Evolutionary conservation across 2,797 vertebrate species (phyloP), one percentile per base, ranked within the genome.

Genomic region (Sebastes iracundus): DNA sequence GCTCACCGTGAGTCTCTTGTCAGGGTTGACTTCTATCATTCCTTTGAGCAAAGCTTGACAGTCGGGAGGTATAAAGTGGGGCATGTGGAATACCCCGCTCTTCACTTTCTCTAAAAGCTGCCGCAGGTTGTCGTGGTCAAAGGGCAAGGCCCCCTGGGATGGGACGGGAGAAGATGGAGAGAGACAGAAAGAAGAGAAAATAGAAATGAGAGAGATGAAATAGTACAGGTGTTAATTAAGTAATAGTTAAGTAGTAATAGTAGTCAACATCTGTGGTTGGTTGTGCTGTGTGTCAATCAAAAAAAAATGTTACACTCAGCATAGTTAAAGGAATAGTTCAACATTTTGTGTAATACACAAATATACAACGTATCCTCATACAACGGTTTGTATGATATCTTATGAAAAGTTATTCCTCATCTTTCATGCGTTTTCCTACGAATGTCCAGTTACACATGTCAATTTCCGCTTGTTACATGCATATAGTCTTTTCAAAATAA

Each of bases 91-190:
- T 58, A 98, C 96, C 0, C 97, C 97, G 2, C 97, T 96, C 90
- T 98, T 98, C 90, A 98, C 97, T 90, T 98, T 98, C 93, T 98
- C 97, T 78, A 98, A 94, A 73, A 98, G 96, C 94, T 98, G 97
- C 46, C 97, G 95, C 73, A 98, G 94, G 96, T 98, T 98, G 89
- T 98, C 97, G 1, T 98, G 97, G 62, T 98, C 97, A 46, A 98
- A 98, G 66, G 97, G 97, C 90, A 98, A 95, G 1, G 97, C 97
- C 66, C 97, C 97, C 97, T 98, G 88, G 35, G 33, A 76, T 22
- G 8, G 12, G 3, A 46, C 0, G 4, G 30, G 28, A 65, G 13
- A 6, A 52, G 16, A 68, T 6, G 13, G 52, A 35, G 28, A 70
- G 11, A 63, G 18, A 56, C n/a, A 20, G n/a, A 9, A 1, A 46